Evolutionary conservation across 2,888 invertebrate species (phyloP), one percentile per base, ranked within the genome.

Genomic region (Catotricha subobsoleta): DNA sequence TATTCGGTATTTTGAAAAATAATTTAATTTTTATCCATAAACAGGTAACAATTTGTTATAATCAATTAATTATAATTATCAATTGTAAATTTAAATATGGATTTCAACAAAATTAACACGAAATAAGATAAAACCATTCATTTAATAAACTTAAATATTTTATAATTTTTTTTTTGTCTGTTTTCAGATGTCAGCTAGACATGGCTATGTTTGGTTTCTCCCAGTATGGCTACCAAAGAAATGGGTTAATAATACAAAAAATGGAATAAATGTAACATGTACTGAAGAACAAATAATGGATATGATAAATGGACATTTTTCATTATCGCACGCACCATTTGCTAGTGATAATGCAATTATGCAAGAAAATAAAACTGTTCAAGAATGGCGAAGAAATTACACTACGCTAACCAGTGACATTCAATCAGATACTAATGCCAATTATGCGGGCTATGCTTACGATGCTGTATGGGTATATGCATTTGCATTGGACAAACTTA

Each of bases 191-290:
- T 72, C 74, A 18, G 74, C 76, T 1, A 56, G 58, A 36, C 60
- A 79, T 48, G 83, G 82, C 29, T 83, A 80, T 58, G 80, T 82
- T 2, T 91, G 90, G 90, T 82, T 91, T 54, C 65, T 91, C 43
- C 86, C 90, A 0, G 67, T 71, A 27, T 79, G 83, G 76, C 65
- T 80, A 16, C 66, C 69, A 7, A 56, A 65, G 2, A 60, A 68
- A 46, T 79, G 78, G 75, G 72, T 69, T 52, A 62, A 74, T 48
- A 73, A 73, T 1, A 69, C 70, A 45, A 57, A 55, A 19, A 47
- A 30, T 49, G 49, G 45, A 23, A 36, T 27, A n/a, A 66, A 65
- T 20, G 65, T 73, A 12, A 67, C 68, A 5, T 83, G 82, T 51
- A 70, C 70, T 1, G 70, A 69, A 0, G 54, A 57, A 3, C 67